Evolutionary conservation across 2,888 invertebrate species (phyloP).

Genomic region (Invenusta paracnida): DNA sequence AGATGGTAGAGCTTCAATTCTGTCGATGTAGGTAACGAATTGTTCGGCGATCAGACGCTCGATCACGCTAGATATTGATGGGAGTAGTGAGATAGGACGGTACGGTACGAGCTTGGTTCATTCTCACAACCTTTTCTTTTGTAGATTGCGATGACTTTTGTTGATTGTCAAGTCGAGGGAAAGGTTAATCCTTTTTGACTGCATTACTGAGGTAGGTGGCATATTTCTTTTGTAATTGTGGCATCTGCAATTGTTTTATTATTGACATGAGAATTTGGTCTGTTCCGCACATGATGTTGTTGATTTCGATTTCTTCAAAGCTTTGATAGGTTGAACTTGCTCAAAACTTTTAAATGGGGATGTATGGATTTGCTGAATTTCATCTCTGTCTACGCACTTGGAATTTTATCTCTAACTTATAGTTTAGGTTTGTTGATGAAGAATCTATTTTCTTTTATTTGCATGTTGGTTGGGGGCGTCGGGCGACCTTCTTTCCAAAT

Average conservation of each 20-base stretch:
- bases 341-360: not conserved
- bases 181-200: not conserved
- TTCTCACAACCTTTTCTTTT: slow-evolving; percentile 14
- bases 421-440: not conserved
- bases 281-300: slow-evolving; percentile 17
- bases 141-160: slow-evolving; percentile 24
- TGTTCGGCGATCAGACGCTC: slow-evolving; percentile 23
- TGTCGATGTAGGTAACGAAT: slow-evolving; percentile 22
- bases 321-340: not conserved
- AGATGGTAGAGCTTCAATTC: not conserved
- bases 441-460: not conserved
- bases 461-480: not conserved
- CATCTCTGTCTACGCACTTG: not conserved
- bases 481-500: not conserved
- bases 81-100: not conserved
- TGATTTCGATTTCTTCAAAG: not conserved
- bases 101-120: slow-evolving; percentile 11
- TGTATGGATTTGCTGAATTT: slow-evolving; percentile 19
- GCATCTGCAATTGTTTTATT: not conserved
- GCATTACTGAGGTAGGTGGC: not conserved
- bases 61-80: slow-evolving; percentile 4
- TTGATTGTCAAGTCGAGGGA: not conserved
- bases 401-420: not conserved
- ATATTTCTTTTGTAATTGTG: slow-evolving; percentile 18
- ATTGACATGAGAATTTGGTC: slow-evolving; percentile 14